Percentiles rank a stretch among this genome's conserved stretches.
Conservation (phyloP, 2,888 invertebrate species). For the Oxycera nigricornis region DNA sequence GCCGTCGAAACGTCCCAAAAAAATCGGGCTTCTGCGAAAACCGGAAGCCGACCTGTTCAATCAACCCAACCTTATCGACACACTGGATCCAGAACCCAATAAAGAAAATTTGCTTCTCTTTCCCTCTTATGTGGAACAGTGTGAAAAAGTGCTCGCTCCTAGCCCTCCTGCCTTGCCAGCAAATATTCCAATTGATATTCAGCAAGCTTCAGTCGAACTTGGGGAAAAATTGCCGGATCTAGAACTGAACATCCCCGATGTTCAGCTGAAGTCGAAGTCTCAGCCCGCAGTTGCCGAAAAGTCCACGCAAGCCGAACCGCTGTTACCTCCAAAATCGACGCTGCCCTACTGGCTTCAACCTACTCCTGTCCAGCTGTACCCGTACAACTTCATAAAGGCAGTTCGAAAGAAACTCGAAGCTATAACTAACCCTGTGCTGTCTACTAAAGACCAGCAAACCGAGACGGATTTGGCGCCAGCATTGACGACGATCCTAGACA, state of each 20-base stretch:
- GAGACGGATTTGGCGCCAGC: not conserved
- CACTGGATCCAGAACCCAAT: not conserved
- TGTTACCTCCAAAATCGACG: slow-evolving; percentile 44
- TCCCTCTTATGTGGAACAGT: not conserved
- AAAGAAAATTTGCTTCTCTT: slow-evolving; percentile 10
- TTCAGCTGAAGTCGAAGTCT: slow-evolving; percentile 38
- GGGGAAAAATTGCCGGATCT: slow-evolving; percentile 30
- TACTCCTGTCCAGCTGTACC: slow-evolving; percentile 62
- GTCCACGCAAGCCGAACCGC: slow-evolving; percentile 45
- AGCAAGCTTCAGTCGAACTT: not conserved
- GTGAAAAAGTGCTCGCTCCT: not conserved
- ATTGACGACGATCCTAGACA: not conserved
- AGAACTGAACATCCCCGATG: slow-evolving; percentile 46
- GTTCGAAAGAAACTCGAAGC: slow-evolving; percentile 66
- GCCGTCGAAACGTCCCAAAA: slow-evolving; percentile 45
- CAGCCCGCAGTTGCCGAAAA: slow-evolving; percentile 43
- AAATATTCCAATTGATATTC: not conserved
- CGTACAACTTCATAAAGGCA: slow-evolving; percentile 69
- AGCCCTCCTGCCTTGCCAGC: not conserved
- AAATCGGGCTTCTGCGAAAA: slow-evolving; percentile 52
- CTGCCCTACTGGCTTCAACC: slow-evolving; percentile 60
- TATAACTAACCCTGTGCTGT: slow-evolving; percentile 50
- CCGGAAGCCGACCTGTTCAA: slow-evolving; percentile 44
- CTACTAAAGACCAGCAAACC: not conserved
- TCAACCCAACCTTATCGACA: not conserved